Base-by-base conservation (phyloP, 2,888 invertebrate genomes). In the Leptinotarsa tumamoca region DNA sequence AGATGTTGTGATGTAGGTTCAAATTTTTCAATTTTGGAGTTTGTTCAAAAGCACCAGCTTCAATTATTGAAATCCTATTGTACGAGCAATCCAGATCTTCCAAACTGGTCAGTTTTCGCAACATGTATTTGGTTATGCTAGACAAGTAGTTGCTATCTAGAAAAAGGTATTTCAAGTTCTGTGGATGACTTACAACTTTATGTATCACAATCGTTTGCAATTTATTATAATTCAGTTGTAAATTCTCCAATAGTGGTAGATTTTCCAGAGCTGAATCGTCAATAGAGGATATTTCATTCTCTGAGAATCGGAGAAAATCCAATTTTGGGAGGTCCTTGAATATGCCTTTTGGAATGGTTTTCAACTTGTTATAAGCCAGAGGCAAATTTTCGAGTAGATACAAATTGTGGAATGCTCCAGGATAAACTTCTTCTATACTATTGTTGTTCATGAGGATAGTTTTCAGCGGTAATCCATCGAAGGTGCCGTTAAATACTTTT, bases 401-500 rank as follows among this genome's bases (percentile, higher is more conserved):
- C 66, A 81, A 66, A 58, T 79, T 77, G 0, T 18, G 23, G 61
- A 82, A 82, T 23, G 80, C 75, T 50, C 63, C 71, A 14, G 56
- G 50, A 43, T 68, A 51, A 14, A 81, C 75, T 4, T 69, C 61
- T 17, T 66, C 67, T 7, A 81, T 75, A 17, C 66, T 27, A 51
- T 75, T 72, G 27, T 72, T n/a, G 15, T n/a, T 10, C 14, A 81
- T 69, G 27, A n/a, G n/a, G 10, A 81, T 15, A 18, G 4, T 4
- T 70, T 18, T 63, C n/a, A 81, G 4, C 4, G 75, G 72, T 18
- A 75, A 43, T 56, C 80, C 68, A n/a, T 67, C 67, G 14, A 81
- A 77, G 7, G 74, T 73, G 15, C 71, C n/a, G 2, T 54, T 3
- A 49, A 5, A 61, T 71, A 75, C 33, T 49, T 27, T 68, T 33